These are phyloP conservation scores for Pemphigus obesinymphae DNA, from an alignment of 1,140 invertebrate genomes.

Conservation along the genomic window DNA sequence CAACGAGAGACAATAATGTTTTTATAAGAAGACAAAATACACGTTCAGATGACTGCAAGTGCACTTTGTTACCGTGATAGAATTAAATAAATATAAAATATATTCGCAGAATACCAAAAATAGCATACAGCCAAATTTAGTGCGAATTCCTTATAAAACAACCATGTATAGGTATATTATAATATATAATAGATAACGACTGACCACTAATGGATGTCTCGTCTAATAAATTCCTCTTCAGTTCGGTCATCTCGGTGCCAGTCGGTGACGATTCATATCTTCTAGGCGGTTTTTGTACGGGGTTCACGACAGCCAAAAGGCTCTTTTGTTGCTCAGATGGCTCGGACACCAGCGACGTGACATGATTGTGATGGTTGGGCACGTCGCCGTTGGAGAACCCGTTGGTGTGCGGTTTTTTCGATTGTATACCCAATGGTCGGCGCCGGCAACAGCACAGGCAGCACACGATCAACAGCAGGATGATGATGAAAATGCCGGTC, in stretches of 20 bases:
- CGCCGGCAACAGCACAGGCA: slow-evolving; percentile 44
- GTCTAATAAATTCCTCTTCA: slow-evolving; percentile 71
- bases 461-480: slow-evolving; percentile 45
- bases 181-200: no score
- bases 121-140: neutral
- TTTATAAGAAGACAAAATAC: no score
- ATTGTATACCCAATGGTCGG: neutral
- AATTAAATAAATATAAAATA: no score
- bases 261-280: slow-evolving; percentile 60
- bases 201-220: slow-evolving; percentile 66
- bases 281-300: slow-evolving; percentile 70
- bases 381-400: slow-evolving; percentile 47
- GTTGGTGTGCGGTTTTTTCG: slow-evolving; percentile 47
- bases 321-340: slow-evolving; percentile 62
- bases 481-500: slow-evolving; percentile 40
- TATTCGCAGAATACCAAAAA: no score
- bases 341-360: slow-evolving; percentile 28
- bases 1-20: no score
- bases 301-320: slow-evolving; percentile 72
- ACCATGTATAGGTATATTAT: no score
- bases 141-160: neutral
- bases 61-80: no score
- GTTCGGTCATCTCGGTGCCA: slow-evolving; percentile 70
- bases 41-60: no score
- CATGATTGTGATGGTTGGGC: slow-evolving; percentile 43